Evolutionary conservation across 2,888 invertebrate genomes (phyloP).

Genomic region (Lasioglossum lativentre): DNA sequence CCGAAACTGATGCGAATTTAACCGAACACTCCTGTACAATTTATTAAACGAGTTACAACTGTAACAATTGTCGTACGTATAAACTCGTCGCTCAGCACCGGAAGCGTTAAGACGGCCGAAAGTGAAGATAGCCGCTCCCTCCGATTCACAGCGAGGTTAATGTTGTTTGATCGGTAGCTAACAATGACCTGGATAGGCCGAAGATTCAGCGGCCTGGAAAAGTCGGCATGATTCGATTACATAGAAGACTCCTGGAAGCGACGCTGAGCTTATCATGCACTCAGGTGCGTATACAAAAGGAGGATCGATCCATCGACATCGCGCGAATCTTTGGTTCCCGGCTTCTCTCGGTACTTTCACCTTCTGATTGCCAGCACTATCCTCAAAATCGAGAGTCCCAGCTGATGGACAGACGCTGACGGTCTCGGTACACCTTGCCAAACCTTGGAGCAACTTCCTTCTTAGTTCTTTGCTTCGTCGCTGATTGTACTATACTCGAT

Average conservation of each 20-base stretch:
- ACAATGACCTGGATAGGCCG: conserved; percentile 8
- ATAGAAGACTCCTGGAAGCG: conserved; percentile 52
- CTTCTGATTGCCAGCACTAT: conserved; percentile 17
- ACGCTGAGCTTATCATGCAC: background rate
- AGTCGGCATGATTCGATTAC: conserved; percentile 39
- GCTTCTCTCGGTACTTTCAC: conserved; percentile 62
- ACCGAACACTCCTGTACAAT: background rate
- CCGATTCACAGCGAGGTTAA: conserved; percentile 22
- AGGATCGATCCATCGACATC: conserved; percentile 61
- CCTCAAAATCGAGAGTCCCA: background rate
- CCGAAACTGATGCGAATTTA: background rate
- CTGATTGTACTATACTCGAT: background rate
- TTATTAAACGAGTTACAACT: background rate
- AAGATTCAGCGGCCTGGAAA: conserved; percentile 49
- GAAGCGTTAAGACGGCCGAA: background rate
- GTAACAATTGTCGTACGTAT: background rate
- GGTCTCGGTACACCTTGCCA: background rate
- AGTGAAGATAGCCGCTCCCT: background rate
- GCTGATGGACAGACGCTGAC: background rate
- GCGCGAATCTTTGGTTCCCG: conserved; percentile 45
- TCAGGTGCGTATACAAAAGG: background rate
- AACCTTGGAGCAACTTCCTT: background rate
- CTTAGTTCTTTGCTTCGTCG: background rate
- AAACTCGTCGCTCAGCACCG: background rate
- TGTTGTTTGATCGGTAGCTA: background rate